A percentile compares a stretch with the other conserved stretches of the same genome.
Evolutionary conservation across 2,113 vertebrate species (phyloP).

Genomic region (Phasianus colchicus): DNA sequence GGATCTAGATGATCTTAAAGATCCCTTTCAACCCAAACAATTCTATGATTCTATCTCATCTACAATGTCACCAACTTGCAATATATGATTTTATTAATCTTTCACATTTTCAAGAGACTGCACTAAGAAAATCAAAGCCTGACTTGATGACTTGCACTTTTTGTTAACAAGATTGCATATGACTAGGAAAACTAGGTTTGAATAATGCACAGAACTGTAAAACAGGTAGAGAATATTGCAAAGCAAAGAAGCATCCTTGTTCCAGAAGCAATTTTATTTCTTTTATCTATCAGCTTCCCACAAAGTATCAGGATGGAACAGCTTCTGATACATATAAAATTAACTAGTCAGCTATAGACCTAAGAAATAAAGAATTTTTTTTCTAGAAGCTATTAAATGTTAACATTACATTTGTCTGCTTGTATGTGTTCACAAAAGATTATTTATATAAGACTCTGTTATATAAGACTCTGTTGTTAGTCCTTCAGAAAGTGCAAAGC

Average conservation of each 20-base stretch:
- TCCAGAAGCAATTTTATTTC: background rate
- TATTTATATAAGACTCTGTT: constrained; percentile 5
- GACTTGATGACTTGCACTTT: background rate
- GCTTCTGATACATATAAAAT: background rate
- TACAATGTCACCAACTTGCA: background rate
- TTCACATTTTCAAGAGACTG: background rate
- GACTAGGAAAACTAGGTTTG: background rate
- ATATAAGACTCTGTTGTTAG: background rate
- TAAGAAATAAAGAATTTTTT: background rate
- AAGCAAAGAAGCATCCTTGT: background rate
- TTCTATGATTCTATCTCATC: too few species aligned
- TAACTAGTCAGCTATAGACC: background rate
- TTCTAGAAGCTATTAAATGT: background rate
- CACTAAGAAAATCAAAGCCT: constrained; percentile 1
- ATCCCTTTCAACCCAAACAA: too few species aligned
- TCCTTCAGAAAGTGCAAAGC: constrained; percentile 13
- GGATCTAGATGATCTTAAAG: too few species aligned
- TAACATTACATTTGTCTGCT: constrained; percentile 27
- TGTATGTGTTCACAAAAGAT: background rate
- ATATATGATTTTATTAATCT: background rate
- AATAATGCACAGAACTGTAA: background rate
- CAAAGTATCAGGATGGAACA: background rate
- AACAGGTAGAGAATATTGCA: background rate
- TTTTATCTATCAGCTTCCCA: background rate
- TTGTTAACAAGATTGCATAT: background rate